Evolutionary conservation across 2,888 invertebrate genomes (phyloP).

Genomic region (Sphaeridia pumilis): DNA sequence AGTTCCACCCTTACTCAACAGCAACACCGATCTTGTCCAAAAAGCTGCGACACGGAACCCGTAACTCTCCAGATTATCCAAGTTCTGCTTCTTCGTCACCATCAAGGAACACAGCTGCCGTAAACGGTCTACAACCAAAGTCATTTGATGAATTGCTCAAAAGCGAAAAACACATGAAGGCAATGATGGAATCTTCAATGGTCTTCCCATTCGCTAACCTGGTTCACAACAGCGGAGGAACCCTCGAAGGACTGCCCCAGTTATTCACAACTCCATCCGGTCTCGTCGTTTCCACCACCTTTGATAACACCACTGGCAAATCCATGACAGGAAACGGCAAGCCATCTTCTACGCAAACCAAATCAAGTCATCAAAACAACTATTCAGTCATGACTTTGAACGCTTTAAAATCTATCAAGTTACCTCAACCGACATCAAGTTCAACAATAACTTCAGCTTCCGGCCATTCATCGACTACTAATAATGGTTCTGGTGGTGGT

Average conservation of each 20-base stretch:
- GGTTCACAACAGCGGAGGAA: background rate
- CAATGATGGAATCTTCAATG: background rate
- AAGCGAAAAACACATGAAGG: background rate
- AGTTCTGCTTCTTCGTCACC: background rate
- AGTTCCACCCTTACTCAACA: too few species aligned
- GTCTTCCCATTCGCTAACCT: background rate
- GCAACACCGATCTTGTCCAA: background rate
- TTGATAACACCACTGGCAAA: too few species aligned
- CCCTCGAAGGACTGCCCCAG: background rate
- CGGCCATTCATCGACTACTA: too few species aligned
- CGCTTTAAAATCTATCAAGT: too few species aligned
- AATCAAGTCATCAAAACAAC: background rate
- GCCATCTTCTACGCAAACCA: background rate
- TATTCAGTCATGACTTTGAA: too few species aligned
- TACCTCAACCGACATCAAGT: too few species aligned
- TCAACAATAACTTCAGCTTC: too few species aligned
- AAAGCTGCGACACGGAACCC: background rate
- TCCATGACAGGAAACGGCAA: too few species aligned
- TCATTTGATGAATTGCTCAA: background rate
- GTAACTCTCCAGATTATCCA: too few species aligned
- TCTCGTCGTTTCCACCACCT: constrained; percentile 6
- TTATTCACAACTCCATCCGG: constrained; percentile 9
- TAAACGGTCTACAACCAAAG: background rate
- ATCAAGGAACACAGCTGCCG: too few species aligned
- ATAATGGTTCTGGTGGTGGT: background rate